Evolutionary conservation across 2,888 invertebrate species (phyloP).

Genomic region (Argyra leucocephala): DNA sequence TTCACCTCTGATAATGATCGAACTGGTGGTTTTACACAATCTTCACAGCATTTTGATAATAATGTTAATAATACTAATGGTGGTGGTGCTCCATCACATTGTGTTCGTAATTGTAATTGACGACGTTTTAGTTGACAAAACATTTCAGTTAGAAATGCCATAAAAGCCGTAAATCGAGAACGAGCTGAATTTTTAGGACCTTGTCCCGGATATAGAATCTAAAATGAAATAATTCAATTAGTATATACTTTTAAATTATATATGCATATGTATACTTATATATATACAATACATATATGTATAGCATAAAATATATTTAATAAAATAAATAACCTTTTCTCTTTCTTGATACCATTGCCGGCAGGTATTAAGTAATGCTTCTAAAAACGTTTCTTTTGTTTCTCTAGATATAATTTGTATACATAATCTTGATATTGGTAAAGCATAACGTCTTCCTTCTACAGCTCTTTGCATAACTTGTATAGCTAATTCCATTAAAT

Average conservation of each 20-base stretch:
- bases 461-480: constrained; percentile 71
- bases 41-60: constrained; percentile 80
- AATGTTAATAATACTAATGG: constrained; percentile 70
- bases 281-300: neutral
- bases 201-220: constrained; percentile 41
- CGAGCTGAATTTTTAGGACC: constrained; percentile 51
- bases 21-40: constrained; percentile 73
- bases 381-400: constrained; percentile 77
- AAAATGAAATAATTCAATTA: constrained; percentile 4
- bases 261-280: neutral
- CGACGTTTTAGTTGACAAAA: constrained; percentile 72
- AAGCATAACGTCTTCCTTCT: constrained; percentile 64
- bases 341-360: constrained; percentile 85
- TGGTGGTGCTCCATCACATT: constrained; percentile 54
- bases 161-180: constrained; percentile 68
- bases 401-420: constrained; percentile 81
- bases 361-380: constrained; percentile 78
- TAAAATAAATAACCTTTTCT: constrained; percentile 47
- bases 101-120: constrained; percentile 49
- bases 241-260: neutral
- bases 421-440: constrained; percentile 76
- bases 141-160: constrained; percentile 84
- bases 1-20: constrained; percentile 68
- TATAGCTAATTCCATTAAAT: constrained; percentile 76
- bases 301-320: neutral